Base-by-base conservation (phyloP, 2,888 invertebrate genomes). In the Euspilapteryx auroguttella region DNA sequence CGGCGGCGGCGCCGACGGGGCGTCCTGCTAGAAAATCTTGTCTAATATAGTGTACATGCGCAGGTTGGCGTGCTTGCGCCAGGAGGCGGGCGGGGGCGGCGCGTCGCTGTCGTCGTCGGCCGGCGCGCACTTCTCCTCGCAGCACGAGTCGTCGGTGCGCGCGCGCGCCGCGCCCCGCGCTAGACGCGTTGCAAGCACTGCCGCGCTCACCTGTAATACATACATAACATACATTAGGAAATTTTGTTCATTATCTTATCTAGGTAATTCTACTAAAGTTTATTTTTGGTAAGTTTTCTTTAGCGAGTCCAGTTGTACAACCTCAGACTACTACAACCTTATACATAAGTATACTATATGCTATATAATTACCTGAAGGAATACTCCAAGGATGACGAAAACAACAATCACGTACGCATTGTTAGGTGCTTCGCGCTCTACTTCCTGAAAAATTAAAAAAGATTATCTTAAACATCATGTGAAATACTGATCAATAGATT, bases 31-130 rank as follows among this genome's bases (percentile, higher is more conserved):
- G 69, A 73, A 73, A 65, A 73, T 71, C 41, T 73, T 73, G 56
- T 73, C 73, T 30, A 73, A 58, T 30, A 73, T 71, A 29, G 73
- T 71, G 54, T 73, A 73, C 73, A 73, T 73, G 45, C 68, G 55
- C 35, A 71, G 55, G 49, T 73, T 71, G 42, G 71, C 71, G 39
- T 56, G 56, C 51, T 57, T 65, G 39, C 66, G 55, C 66, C 68
- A 66, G 43, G 62, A 64, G 41, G 57, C 58, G 37, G 57, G 28
- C 17, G 11, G 50, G 37, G 37, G 42, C 31, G 31, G 31, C 26
- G 23, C 34, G 37, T 37, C 45, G 39, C 32, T 33, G 34, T 35
- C 47, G 35, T 38, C 48, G 37, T 49, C 47, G 44, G 14, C 10
- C 37, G 30, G 28, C 26, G 31, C 32, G 29, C 36, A 30, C 21